Conservation (phyloP, 1,140 invertebrate species). For the Eriosoma lanigerum region DNA sequence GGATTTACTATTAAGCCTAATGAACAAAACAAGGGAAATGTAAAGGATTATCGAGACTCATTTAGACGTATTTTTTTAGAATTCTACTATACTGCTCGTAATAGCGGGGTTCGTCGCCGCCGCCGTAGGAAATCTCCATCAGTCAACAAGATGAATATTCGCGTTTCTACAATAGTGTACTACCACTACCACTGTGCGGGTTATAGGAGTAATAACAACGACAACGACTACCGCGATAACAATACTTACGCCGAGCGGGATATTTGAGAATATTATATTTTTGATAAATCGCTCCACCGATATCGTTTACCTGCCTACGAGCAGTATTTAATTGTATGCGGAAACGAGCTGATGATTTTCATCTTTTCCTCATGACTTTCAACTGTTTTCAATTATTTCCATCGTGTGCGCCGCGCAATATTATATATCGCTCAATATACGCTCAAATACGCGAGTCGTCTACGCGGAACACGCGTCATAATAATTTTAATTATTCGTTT, state of each 20-base stretch:
- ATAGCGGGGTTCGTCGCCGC: not conserved
- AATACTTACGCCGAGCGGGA: not conserved
- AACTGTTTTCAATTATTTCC: not conserved
- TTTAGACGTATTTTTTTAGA: conserved; percentile 43
- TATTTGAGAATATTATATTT: conserved; percentile 26
- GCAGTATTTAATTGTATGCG: conserved; percentile 19
- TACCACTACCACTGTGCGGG: not conserved
- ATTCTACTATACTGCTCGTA: not conserved
- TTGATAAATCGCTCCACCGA: conserved; percentile 25
- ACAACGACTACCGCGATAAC: not conserved
- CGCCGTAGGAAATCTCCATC: not conserved
- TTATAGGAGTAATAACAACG: not conserved
- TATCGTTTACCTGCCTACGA: not conserved
- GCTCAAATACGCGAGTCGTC: no score
- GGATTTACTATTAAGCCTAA: conserved; percentile 49
- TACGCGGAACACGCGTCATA: no score
- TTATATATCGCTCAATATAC: no score
- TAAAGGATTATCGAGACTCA: conserved; percentile 49
- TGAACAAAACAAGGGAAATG: conserved; percentile 43
- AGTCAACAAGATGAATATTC: conserved; percentile 36
- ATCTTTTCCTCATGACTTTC: not conserved
- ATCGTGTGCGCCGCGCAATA: not conserved
- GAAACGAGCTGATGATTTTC: conserved; percentile 8
- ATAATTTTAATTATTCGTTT: no score
- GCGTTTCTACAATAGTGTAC: not conserved